Percentiles rank a stretch among this genome's conserved stretches.
Conservation (phyloP, 2,113 vertebrate genomes). For the Mohoua ochrocephala region DNA sequence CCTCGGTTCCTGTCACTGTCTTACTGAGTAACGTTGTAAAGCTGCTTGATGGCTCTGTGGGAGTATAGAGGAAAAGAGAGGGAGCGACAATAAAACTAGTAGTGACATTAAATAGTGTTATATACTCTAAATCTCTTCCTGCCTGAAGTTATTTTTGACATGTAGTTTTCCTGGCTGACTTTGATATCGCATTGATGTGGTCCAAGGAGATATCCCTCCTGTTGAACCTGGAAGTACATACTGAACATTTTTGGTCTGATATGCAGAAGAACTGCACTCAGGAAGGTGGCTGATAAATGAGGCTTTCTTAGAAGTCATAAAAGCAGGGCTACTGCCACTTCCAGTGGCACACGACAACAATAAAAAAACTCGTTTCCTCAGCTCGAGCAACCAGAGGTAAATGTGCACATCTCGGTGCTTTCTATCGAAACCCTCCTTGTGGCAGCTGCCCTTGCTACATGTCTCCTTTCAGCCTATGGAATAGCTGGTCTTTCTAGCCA, state of each 20-base stretch:
- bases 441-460: background rate
- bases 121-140: background rate
- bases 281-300: background rate
- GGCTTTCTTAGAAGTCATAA: background rate
- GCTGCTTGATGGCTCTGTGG: background rate
- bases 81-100: background rate
- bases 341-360: background rate
- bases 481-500: background rate
- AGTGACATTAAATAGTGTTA: background rate
- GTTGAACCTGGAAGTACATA: background rate
- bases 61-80: background rate
- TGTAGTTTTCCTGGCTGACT: fast-evolving
- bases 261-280: background rate
- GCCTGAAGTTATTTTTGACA: background rate
- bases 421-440: background rate
- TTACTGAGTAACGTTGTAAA: background rate
- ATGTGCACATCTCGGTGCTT: background rate
- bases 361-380: background rate
- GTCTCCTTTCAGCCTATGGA: background rate
- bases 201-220: background rate
- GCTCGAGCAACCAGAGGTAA: background rate
- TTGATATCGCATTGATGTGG: background rate
- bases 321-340: background rate
- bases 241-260: background rate
- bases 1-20: background rate